Percentiles rank a stretch among this genome's conserved stretches.
Evolutionary conservation across 2,888 invertebrate species (phyloP).

Genomic region (Lithodes maja): DNA sequence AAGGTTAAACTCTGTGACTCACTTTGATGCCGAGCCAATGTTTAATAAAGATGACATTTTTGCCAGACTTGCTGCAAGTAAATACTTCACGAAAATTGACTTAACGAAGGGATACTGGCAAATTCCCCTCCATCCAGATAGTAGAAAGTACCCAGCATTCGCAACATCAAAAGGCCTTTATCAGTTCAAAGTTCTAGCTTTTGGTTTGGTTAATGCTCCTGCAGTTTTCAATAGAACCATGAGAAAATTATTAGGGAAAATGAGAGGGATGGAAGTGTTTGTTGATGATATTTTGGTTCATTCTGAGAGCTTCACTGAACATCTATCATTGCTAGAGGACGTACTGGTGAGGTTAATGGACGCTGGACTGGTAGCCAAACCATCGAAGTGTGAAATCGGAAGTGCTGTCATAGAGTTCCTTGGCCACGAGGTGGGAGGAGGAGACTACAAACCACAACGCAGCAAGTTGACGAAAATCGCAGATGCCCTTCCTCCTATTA

Average conservation of each 20-base stretch:
- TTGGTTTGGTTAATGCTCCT: not conserved
- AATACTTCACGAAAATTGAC: slow-evolving; percentile 13
- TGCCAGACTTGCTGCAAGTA: not conserved
- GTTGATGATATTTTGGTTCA: not conserved
- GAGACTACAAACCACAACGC: not conserved
- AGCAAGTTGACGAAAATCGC: not conserved
- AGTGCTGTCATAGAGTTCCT: not conserved
- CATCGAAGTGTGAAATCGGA: slow-evolving; percentile 1
- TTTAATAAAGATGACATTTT: not conserved
- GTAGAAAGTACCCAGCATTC: not conserved
- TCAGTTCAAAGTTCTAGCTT: not conserved
- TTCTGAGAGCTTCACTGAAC: not conserved
- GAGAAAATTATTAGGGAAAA: not conserved
- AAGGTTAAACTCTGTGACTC: not conserved
- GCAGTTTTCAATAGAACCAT: slow-evolving; percentile 2
- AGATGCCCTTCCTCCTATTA: not conserved
- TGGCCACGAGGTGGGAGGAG: not conserved
- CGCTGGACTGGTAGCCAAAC: not conserved
- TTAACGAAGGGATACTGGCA: slow-evolving; percentile 8
- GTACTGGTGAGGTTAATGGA: not conserved
- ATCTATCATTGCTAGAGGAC: not conserved
- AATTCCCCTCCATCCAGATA: not conserved
- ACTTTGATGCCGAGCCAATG: slow-evolving; percentile 7
- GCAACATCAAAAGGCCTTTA: not conserved
- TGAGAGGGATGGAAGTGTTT: not conserved